Conservation (phyloP, 2,113 vertebrate genomes). For the Pollimyrus isidori region DNA sequence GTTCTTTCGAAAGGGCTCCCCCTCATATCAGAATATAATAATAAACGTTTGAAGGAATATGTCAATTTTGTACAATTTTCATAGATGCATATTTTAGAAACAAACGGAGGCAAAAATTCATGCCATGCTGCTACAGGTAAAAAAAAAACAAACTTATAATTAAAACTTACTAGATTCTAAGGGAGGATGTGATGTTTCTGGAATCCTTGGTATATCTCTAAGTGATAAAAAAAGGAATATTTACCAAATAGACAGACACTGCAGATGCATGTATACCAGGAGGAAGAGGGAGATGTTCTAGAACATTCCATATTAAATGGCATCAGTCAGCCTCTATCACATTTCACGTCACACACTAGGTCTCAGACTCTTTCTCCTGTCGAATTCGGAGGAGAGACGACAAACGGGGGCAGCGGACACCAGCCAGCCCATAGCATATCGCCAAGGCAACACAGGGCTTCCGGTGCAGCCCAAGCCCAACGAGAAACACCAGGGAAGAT, state of each 20-base stretch:
- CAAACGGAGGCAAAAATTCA: background rate
- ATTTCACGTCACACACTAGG: background rate
- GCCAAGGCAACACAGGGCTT: background rate
- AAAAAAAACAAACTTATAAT: background rate
- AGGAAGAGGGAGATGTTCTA: background rate
- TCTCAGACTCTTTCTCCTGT: background rate
- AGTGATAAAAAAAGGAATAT: slow-evolving; percentile 16
- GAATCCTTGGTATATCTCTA: slow-evolving; percentile 94
- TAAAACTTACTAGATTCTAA: slow-evolving; percentile 84
- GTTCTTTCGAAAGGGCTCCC: background rate
- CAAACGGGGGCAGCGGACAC: background rate
- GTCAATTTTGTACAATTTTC: background rate
- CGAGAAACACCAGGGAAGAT: background rate
- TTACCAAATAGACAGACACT: background rate
- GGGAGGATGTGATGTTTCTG: slow-evolving; percentile 90
- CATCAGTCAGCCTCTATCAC: background rate
- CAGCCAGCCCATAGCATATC: background rate
- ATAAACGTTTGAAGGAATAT: background rate
- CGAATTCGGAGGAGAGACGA: background rate
- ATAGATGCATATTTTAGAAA: background rate
- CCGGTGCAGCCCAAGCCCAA: background rate
- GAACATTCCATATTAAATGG: background rate
- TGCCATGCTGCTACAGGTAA: background rate
- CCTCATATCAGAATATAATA: background rate
- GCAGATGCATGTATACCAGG: background rate